Evolutionary conservation across 2,888 invertebrate species (phyloP), one percentile per base, ranked within the genome.

Genomic region (Pammene fasciana): DNA sequence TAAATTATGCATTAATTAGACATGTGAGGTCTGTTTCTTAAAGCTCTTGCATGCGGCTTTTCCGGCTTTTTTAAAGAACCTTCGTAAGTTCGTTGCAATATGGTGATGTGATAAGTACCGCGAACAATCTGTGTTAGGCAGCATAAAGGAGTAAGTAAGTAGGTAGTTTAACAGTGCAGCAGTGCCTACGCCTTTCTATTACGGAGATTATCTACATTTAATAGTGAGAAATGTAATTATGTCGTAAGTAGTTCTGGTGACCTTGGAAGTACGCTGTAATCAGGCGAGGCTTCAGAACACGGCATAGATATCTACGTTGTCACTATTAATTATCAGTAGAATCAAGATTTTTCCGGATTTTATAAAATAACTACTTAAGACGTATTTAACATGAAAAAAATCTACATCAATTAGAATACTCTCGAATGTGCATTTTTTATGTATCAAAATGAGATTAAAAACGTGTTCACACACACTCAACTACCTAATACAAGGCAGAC

Each of bases 231-330:
- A 67, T 26, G 4, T 26, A 26, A 26, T 26, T 26, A 26, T 54
- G 61, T 45, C 36, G 54, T 41, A 48, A 36, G 56, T 16, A 26
- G 26, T 26, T 34, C 14, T 14, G 26, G 57, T 11, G 62, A 64
- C 62, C 68, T 68, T 52, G 57, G 8, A 57, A 13, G 41, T 14
- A 61, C 36, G 6, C 50, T 57, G 43, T 64, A 68, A 68, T 64
- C 64, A 68, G 61, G 16, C 43, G 36, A 52, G 36, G 34, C 62
- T 62, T 56, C 34, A 62, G 34, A 57, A 57, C 50, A 62, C 55
- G 46, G 38, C 38, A 34, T 60, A 26, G 5, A 50, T 18, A 18
- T 16, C 9, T 16, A 57, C 18, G 16, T 26, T 57, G 26, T 26
- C 26, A 18, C 18, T 26, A n/a, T n/a, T n/a, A 18, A 10, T 26